Base-by-base conservation (phyloP, 2,888 invertebrate species). In the Nudaria mundana region DNA sequence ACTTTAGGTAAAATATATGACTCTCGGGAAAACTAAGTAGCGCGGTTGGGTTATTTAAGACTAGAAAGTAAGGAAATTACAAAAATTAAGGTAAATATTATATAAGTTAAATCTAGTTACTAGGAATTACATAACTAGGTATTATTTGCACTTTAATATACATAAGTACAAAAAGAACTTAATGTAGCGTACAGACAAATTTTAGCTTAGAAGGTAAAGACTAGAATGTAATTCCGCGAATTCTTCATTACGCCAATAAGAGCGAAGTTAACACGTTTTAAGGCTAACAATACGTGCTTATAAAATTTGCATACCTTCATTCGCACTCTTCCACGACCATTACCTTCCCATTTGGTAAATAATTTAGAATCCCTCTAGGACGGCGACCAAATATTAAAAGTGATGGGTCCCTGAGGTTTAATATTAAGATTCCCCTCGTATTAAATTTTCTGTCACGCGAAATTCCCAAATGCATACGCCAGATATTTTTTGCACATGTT, bases 401-500 rank as follows among this genome's bases (percentile, higher is more conserved):
- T 87, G 87, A 88, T 88, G 87, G 83, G 78, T 88, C 88, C 87
- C 87, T 67, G 66, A 84, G 87, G 87, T 82, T 87, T 87, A 87
- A 87, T 88, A 87, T 86, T 82, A n/a, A 81, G 82, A 85, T 84
- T 80, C 86, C 88, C 88, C 86, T 81, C 79, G 85, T 82, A 87
- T 88, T 86, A 87, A 87, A 88, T 87, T 86, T 82, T 85, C 78
- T 85, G 86, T 84, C 87, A 85, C 85, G 85, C 79, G 81, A 81
- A 85, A 87, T 86, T 88, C 88, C 88, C 87, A 85, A 86, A 87
- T 85, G 87, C 81, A 87, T 81, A 81, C 77, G 80, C 74, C 76
- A 80, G 78, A 85, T 85, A 86, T 87, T 87, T 87, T 88, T 86
- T 84, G 88, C 88, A 88, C 87, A 88, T 88, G 88, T 87, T 87